Conservation (phyloP, 2,113 vertebrate genomes). For the Neofelis nebulosa region DNA sequence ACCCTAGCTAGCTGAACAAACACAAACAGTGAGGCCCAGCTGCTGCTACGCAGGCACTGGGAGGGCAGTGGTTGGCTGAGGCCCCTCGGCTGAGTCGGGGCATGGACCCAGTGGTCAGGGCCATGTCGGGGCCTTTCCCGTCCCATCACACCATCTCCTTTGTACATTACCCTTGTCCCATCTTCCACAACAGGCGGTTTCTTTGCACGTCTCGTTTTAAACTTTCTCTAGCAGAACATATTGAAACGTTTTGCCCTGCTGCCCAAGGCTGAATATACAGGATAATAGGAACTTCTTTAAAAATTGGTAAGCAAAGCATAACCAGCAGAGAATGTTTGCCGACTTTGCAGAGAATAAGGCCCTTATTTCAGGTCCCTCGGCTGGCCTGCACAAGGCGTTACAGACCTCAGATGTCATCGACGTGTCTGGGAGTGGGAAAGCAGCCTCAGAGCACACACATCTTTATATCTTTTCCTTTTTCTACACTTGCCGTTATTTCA, state of each 20-base stretch:
- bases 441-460: neutral
- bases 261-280: constrained; percentile 63
- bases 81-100: neutral
- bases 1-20: constrained; percentile 21
- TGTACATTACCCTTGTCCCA: neutral
- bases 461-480: neutral
- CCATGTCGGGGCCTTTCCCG: neutral
- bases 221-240: constrained; percentile 78
- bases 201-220: constrained; percentile 69
- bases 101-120: neutral
- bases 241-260: constrained; percentile 61
- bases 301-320: constrained; percentile 59
- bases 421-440: neutral
- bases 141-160: neutral
- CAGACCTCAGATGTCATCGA: neutral
- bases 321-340: neutral
- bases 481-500: constrained; percentile 9
- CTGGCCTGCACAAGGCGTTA: neutral
- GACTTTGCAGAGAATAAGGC: neutral
- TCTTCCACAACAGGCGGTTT: constrained; percentile 55
- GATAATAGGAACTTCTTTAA: constrained; percentile 72
- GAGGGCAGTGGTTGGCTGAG: neutral
- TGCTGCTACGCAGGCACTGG: fast-evolving
- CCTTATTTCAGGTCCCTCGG: neutral
- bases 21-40: neutral